Evolutionary conservation across 2,113 vertebrate species (phyloP).

Genomic region (Trichechus manatus): DNA sequence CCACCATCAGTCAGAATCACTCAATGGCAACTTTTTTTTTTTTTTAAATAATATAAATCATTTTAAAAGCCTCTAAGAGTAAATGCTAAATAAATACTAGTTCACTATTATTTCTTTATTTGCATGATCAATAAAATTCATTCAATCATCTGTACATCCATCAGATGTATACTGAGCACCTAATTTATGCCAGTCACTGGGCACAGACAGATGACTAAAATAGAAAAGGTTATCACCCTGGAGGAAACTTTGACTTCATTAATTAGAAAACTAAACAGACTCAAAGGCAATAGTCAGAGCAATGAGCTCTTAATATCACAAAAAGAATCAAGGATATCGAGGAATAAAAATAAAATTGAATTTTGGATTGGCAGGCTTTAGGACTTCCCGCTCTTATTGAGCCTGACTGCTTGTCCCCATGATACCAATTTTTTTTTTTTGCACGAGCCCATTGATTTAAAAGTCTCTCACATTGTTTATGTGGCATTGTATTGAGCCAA

Average conservation of each 20-base stretch:
- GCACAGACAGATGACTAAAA: neutral
- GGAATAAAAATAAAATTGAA: neutral
- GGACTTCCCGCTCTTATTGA: neutral
- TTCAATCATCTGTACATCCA: neutral
- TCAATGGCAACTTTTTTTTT: too few relatives aligned
- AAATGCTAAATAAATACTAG: neutral
- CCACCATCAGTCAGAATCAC: too few relatives aligned
- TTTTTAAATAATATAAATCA: too few relatives aligned
- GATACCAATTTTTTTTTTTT: neutral
- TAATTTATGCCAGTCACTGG: neutral
- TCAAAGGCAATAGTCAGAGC: conserved; percentile 1
- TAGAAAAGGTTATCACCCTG: conserved; percentile 2
- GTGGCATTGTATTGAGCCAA: neutral
- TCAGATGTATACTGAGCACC: neutral
- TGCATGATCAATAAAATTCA: neutral
- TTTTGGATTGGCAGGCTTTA: neutral
- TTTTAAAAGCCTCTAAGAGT: neutral
- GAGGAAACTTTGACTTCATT: conserved; percentile 59
- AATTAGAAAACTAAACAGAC: conserved; percentile 42
- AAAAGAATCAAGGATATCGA: neutral
- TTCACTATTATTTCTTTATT: neutral
- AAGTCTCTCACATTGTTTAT: neutral
- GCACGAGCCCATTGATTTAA: neutral
- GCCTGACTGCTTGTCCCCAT: neutral
- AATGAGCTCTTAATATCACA: neutral